Evolutionary conservation across 2,797 vertebrate genomes (phyloP).

Genomic region (Sebastes hubbsi): DNA sequence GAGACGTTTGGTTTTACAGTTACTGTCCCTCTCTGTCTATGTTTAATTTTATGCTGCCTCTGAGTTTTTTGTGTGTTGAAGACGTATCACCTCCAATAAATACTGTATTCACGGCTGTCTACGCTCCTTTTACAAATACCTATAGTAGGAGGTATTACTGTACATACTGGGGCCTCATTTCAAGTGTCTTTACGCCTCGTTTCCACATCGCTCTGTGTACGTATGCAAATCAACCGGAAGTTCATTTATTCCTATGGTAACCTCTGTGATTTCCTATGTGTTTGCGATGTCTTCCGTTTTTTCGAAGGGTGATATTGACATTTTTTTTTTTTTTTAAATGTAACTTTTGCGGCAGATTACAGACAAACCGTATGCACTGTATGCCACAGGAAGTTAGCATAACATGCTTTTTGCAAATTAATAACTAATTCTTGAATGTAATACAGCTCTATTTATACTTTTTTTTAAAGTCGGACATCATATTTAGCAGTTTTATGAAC

Average conservation of each 20-base stretch:
- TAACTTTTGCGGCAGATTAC: too few relatives aligned
- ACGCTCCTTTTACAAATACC: neutral
- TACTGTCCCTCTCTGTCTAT: neutral
- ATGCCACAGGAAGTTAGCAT: too few relatives aligned
- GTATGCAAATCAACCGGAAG: neutral
- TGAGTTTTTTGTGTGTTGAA: neutral
- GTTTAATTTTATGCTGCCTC: neutral
- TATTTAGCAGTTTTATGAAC: too few relatives aligned
- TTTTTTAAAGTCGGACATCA: too few relatives aligned
- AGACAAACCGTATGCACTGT: too few relatives aligned
- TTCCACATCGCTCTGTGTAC: neutral
- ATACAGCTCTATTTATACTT: too few relatives aligned
- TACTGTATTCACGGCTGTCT: neutral
- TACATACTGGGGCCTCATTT: neutral
- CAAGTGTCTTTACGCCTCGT: neutral
- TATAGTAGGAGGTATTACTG: neutral
- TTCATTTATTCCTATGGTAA: neutral
- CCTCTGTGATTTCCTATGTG: neutral
- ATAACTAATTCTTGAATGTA: too few relatives aligned
- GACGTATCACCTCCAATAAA: neutral
- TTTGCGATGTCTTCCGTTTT: neutral
- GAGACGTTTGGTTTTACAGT: neutral
- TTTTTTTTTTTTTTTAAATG: too few relatives aligned
- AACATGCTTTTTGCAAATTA: rapidly evolving
- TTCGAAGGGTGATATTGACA: rapidly evolving